Percentiles rank a stretch among this genome's conserved stretches.
Evolutionary conservation across 2,113 vertebrate genomes (phyloP).

Genomic region (Psilopsiagon aymara): DNA sequence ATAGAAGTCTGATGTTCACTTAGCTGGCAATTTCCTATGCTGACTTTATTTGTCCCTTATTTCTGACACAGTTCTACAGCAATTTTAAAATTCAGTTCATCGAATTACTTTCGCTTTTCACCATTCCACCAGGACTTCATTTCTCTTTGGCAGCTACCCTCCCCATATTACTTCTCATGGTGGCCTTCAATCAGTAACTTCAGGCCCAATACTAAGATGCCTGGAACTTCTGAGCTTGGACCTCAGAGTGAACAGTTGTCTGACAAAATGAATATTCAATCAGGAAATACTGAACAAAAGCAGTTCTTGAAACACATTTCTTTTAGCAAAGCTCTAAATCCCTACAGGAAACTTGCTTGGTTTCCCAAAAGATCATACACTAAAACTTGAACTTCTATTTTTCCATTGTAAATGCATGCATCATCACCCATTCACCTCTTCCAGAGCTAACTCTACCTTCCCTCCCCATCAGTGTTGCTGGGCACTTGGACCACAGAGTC

Average conservation of each 20-base stretch:
- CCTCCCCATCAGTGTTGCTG: background rate
- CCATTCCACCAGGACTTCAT: background rate
- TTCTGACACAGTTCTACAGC: background rate
- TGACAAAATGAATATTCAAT: background rate
- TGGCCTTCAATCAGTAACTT: background rate
- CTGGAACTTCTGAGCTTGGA: background rate
- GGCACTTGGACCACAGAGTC: background rate
- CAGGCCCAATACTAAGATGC: background rate
- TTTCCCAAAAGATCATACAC: background rate
- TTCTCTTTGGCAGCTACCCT: background rate
- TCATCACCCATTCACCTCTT: rapidly evolving
- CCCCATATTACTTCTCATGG: background rate
- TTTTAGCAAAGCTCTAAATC: background rate
- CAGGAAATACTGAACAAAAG: background rate
- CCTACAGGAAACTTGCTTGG: background rate
- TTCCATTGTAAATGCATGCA: background rate
- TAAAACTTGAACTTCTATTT: background rate
- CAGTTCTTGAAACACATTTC: background rate
- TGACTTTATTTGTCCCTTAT: background rate
- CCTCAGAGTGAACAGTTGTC: background rate
- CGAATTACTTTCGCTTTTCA: background rate
- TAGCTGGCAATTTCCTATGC: background rate
- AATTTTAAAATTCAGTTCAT: background rate
- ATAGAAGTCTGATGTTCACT: background rate
- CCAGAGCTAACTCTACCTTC: background rate